Evolutionary conservation across 2,888 invertebrate genomes (phyloP), one percentile per base, ranked within the genome.

Genomic region (Alloplasta piceator): DNA sequence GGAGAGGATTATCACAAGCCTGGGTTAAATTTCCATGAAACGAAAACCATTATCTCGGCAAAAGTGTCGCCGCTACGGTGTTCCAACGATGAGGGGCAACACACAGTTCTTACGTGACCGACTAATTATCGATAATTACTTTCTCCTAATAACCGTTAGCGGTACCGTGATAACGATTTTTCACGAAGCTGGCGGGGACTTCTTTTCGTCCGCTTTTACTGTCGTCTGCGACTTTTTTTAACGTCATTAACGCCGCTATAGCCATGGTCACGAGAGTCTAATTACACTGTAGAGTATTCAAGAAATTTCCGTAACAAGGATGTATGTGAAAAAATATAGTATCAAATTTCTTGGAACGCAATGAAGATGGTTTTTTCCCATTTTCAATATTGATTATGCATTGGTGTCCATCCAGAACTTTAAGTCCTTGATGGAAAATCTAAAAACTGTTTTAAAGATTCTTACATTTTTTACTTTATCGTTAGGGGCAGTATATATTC

Each of bases 91-190:
- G 38, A 60, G 36, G 73, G 77, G 78, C 78, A 74, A 78, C 78
- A 71, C 78, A 78, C 78, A 70, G 70, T 81, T 81, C 74, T 81
- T 81, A 74, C 78, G 74, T 81, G 74, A 81, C 70, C 74, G 78
- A 38, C 81, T 81, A 81, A 81, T 81, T 78, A 81, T 81, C 81
- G 77, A 64, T 81, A 81, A 81, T 78, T 81, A 78, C 77, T 81
- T 81, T 41, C 52, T 52, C 55, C 77, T 78, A 78, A 81, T 81
- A 81, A 81, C 66, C 81, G 81, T 81, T 81, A 81, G 78, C 56
- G 72, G 76, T 50, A 50, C 41, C 50, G 64, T 73, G 77, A 73
- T 81, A 81, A 81, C 77, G 80, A 81, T 77, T 77, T 77, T 77
- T 77, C 52, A 60, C 64, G 14, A 43, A 63, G 63, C 63, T 46